Evolutionary conservation across 2,888 invertebrate genomes (phyloP).

Genomic region (Lapara coniferarum): DNA sequence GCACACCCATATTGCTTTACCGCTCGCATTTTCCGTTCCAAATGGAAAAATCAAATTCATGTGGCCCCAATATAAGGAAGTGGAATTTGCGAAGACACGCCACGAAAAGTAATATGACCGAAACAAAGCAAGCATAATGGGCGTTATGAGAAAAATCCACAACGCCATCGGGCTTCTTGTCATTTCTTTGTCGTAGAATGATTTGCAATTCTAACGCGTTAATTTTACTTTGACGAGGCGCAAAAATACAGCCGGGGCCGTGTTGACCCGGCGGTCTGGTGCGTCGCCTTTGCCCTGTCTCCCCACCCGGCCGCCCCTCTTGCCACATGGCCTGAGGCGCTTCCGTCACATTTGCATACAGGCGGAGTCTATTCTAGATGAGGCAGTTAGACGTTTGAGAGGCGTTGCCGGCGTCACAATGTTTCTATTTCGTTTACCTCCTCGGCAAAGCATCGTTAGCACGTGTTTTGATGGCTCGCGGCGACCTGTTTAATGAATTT

Average conservation of each 20-base stretch:
- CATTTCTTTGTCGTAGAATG: constrained; percentile 76
- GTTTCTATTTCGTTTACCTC: constrained; percentile 24
- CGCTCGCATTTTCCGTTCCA: constrained; percentile 48
- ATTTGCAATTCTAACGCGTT: constrained; percentile 82
- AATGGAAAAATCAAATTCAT: constrained; percentile 61
- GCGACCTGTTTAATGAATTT: not conserved
- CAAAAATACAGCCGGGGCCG: constrained; percentile 71
- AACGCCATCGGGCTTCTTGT: constrained; percentile 67
- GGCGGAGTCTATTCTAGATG: constrained; percentile 70
- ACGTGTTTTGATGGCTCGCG: not conserved
- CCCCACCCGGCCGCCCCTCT: constrained; percentile 33
- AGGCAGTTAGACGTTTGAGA: constrained; percentile 64
- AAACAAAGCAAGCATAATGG: constrained; percentile 64
- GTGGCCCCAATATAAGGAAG: constrained; percentile 57
- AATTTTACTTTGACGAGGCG: constrained; percentile 81
- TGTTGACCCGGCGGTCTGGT: constrained; percentile 58
- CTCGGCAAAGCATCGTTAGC: not conserved
- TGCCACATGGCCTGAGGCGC: constrained; percentile 55
- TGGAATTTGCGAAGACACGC: constrained; percentile 38
- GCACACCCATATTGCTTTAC: constrained; percentile 50
- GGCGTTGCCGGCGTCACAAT: constrained; percentile 51
- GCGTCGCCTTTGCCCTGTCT: constrained; percentile 29
- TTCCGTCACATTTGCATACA: constrained; percentile 75
- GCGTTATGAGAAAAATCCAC: constrained; percentile 77
- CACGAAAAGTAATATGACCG: constrained; percentile 41